Evolutionary conservation across 2,888 invertebrate genomes (phyloP).

Genomic region (Darwinula stevensoni): DNA sequence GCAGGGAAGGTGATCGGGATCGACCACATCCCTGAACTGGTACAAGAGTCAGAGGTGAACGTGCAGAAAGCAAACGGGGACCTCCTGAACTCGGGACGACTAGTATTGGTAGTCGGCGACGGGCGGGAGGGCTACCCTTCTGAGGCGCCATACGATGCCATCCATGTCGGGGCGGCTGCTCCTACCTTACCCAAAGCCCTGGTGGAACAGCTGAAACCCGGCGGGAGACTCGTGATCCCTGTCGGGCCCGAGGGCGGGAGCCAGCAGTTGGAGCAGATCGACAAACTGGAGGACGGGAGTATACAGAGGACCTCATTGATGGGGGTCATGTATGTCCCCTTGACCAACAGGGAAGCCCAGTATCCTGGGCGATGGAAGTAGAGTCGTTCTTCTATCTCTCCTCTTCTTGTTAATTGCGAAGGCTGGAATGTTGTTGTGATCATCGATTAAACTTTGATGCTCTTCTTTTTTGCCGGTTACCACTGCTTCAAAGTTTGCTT

Average conservation of each 20-base stretch:
- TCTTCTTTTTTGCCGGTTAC: too few species aligned
- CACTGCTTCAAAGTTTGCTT: too few species aligned
- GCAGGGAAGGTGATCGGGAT: conserved; percentile 44
- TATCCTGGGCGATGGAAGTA: too few species aligned
- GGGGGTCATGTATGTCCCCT: conserved; percentile 87
- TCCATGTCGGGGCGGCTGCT: conserved; percentile 75
- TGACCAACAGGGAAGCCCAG: conserved; percentile 54
- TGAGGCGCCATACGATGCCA: conserved; percentile 60
- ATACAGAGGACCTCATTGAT: conserved; percentile 45
- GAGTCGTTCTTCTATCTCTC: too few species aligned
- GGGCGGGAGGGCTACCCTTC: conserved; percentile 45
- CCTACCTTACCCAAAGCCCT: conserved; percentile 24
- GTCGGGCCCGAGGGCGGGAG: conserved; percentile 32
- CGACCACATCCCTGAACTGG: conserved; percentile 61
- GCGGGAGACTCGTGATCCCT: conserved; percentile 71
- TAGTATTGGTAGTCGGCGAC: conserved; percentile 61
- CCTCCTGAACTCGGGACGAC: conserved; percentile 30
- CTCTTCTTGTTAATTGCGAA: too few species aligned
- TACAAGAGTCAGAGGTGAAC: conserved; percentile 40
- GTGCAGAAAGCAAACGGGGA: conserved; percentile 37
- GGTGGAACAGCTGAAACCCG: conserved; percentile 57
- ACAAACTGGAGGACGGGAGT: conserved; percentile 51
- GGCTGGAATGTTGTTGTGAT: too few species aligned
- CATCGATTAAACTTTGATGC: too few species aligned
- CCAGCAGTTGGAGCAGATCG: conserved; percentile 32